Conservation (phyloP, 2,797 vertebrate species). For the Adelosebastes latens region DNA sequence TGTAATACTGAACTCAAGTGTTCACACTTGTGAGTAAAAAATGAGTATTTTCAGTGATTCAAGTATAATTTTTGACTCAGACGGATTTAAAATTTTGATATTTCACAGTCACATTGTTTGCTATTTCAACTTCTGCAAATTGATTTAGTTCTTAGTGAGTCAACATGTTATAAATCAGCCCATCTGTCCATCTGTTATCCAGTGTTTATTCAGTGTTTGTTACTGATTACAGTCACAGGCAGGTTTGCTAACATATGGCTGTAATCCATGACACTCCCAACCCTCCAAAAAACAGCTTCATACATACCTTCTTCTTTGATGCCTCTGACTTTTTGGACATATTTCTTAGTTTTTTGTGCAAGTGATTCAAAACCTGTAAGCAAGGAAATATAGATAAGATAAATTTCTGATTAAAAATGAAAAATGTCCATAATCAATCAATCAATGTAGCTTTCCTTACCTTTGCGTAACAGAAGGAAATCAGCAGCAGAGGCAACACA, state of each 20-base stretch:
- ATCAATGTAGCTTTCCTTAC: constrained; percentile 71
- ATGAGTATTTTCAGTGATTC: not conserved
- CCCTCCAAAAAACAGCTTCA: not conserved
- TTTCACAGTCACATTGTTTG: not conserved
- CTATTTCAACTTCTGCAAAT: not conserved
- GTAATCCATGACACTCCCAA: not conserved
- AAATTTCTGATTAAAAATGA: not conserved
- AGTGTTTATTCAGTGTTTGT: not conserved
- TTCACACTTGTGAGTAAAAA: not conserved
- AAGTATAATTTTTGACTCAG: not conserved
- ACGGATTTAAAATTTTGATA: not conserved
- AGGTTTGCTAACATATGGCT: not conserved
- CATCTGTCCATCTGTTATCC: not conserved
- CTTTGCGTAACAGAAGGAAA: constrained; percentile 98
- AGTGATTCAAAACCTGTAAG: constrained; percentile 94
- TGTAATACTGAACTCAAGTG: not conserved
- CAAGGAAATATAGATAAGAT: constrained; percentile 13
- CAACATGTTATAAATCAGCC: not conserved
- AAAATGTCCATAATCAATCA: not conserved
- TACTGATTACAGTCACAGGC: not conserved
- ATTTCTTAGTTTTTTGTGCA: constrained; percentile 96
- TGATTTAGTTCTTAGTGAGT: not conserved
- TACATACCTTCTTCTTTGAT: constrained; percentile 96
- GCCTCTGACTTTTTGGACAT: constrained; percentile 98
- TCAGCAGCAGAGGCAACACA: constrained; percentile 92